Conservation (phyloP, 2,888 invertebrate genomes). For the Drosophila picticornis region DNA sequence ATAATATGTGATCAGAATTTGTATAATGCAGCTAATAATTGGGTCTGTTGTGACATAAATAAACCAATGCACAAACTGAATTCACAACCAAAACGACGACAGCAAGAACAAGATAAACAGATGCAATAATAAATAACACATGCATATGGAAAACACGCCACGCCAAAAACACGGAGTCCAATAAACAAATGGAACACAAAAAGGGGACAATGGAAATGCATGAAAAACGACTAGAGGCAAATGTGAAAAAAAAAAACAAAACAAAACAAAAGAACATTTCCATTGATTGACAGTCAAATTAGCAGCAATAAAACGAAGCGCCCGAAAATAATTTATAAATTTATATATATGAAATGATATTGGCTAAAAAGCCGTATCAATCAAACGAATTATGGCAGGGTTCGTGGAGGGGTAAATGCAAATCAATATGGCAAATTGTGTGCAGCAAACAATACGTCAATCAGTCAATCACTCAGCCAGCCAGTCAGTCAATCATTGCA, state of each 20-base stretch:
- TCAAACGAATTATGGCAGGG: conserved; percentile 69
- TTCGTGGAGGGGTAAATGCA: conserved; percentile 35
- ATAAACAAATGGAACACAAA: conserved; percentile 53
- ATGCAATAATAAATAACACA: conserved; percentile 24
- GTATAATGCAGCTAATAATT: conserved; percentile 18
- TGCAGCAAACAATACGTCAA: conserved; percentile 44
- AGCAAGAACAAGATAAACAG: neutral
- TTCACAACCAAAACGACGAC: conserved; percentile 32
- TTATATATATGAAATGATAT: conserved; percentile 40
- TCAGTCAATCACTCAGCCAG: conserved; percentile 32
- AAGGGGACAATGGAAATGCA: conserved; percentile 36
- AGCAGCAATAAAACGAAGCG: conserved; percentile 72
- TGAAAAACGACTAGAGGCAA: conserved; percentile 27
- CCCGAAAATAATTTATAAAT: conserved; percentile 66
- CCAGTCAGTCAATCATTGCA: conserved; percentile 25
- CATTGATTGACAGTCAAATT: conserved; percentile 77
- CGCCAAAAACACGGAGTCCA: conserved; percentile 10
- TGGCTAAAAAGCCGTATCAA: conserved; percentile 68
- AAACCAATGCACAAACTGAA: conserved; percentile 43
- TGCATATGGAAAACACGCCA: conserved; percentile 40
- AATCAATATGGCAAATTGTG: conserved; percentile 61
- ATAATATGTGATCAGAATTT: neutral
- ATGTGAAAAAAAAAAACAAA: conserved; percentile 17
- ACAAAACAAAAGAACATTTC: conserved; percentile 22
- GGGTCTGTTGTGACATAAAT: conserved; percentile 29